Conservation (phyloP, 2,113 vertebrate species). For the Sylvia atricapilla region DNA sequence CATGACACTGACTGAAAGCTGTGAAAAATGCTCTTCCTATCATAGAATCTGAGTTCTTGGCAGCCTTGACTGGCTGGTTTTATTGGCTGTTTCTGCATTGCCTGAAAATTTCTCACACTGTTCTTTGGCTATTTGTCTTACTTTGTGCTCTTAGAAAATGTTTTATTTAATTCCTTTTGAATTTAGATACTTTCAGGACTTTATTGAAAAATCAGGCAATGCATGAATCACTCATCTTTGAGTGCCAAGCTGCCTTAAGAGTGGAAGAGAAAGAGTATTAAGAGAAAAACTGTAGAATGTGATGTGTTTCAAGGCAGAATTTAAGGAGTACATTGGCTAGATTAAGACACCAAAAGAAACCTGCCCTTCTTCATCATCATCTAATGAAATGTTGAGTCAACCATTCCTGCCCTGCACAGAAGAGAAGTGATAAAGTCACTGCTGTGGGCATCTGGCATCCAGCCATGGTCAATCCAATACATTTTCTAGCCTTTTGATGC, state of each 20-base stretch:
- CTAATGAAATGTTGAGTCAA: background rate
- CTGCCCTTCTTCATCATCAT: background rate
- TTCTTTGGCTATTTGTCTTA: background rate
- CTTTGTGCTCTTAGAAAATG: background rate
- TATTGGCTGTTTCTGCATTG: background rate
- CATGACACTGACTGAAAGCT: background rate
- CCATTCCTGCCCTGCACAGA: background rate
- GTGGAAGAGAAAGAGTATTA: background rate
- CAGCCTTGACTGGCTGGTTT: constrained; percentile 7
- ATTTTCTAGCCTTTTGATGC: background rate
- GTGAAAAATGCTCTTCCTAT: background rate
- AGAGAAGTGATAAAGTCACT: background rate
- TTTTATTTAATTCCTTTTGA: constrained; percentile 16
- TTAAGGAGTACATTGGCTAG: background rate
- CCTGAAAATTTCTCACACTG: background rate
- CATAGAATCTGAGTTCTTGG: constrained; percentile 6
- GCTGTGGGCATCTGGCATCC: background rate
- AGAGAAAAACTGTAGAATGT: background rate
- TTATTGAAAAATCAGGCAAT: background rate
- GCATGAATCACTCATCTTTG: background rate
- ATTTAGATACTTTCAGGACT: background rate
- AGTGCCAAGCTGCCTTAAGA: background rate
- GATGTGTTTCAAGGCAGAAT: background rate
- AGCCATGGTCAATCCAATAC: background rate
- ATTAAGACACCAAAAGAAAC: background rate